These are phyloP conservation scores for Drosophila ercepeae DNA, from an alignment of 1,140 invertebrate genomes.

Conservation along the genomic window DNA sequence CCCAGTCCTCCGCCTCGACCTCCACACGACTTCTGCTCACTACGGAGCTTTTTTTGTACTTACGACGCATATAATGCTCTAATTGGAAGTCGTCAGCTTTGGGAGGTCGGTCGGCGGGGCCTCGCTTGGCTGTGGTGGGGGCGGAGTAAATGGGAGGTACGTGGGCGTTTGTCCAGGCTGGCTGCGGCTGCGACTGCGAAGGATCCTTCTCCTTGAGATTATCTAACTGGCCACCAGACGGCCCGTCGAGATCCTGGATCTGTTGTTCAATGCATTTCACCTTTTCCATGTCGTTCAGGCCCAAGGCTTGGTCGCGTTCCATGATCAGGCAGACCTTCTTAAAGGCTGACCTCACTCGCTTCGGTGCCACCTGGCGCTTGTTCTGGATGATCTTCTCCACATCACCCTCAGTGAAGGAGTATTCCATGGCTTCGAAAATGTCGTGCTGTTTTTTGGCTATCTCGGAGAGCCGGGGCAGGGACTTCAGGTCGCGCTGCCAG, in stretches of 20 bases:
- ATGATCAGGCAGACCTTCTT: slow-evolving; percentile 36
- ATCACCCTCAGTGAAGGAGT: slow-evolving; percentile 36
- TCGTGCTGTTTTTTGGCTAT: slow-evolving; percentile 33
- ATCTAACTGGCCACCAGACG: background rate
- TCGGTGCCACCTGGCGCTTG: slow-evolving; percentile 3
- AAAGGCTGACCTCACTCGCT: slow-evolving; percentile 8
- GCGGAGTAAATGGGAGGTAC: background rate
- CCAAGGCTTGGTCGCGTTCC: slow-evolving; percentile 34
- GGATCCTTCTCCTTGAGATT: background rate
- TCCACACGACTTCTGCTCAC: slow-evolving; percentile 6
- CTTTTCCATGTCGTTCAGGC: slow-evolving; percentile 19
- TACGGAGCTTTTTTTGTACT: slow-evolving; percentile 28
- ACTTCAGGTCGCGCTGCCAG: background rate
- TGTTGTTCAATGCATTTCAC: slow-evolving; percentile 20
- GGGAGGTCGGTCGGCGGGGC: background rate
- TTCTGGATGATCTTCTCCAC: slow-evolving; percentile 34
- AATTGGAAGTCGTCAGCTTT: slow-evolving; percentile 13
- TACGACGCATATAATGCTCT: slow-evolving; percentile 35
- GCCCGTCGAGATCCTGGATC: slow-evolving; percentile 39
- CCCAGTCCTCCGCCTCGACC: background rate
- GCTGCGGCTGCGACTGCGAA: too few species aligned
- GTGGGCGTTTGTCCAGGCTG: background rate
- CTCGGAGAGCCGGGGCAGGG: slow-evolving; percentile 7
- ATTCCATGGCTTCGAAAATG: slow-evolving; percentile 19
- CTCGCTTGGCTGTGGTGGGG: background rate